These are phyloP conservation scores for Nasonia oneida DNA, from an alignment of 2,888 invertebrate genomes.

Conservation along the genomic window DNA sequence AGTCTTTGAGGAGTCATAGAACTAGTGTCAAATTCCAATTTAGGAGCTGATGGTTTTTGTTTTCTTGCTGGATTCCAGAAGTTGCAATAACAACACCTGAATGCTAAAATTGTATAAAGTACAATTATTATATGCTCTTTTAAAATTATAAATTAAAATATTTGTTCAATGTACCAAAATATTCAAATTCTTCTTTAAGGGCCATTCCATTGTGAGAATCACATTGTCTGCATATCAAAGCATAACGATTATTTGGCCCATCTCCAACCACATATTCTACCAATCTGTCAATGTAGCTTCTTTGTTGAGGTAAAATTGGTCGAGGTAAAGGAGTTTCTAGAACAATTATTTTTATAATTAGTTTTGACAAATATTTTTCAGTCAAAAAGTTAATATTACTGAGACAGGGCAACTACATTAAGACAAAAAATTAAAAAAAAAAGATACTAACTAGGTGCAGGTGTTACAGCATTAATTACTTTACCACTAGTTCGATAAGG, in stretches of 20 bases:
- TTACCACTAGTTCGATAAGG: conserved; percentile 67
- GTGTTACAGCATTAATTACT: conserved; percentile 68
- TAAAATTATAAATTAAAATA: neutral
- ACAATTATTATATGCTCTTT: conserved; percentile 19
- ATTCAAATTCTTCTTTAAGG: conserved; percentile 86
- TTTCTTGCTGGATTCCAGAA: conserved; percentile 93
- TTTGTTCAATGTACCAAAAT: conserved; percentile 79
- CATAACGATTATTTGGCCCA: conserved; percentile 96
- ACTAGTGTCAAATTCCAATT: conserved; percentile 74
- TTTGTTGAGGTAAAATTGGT: conserved; percentile 87
- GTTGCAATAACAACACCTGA: conserved; percentile 95
- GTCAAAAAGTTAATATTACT: neutral
- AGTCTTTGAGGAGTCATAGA: conserved; percentile 60
- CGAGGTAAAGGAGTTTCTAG: conserved; percentile 81
- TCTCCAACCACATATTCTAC: conserved; percentile 97
- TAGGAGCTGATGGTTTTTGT: conserved; percentile 89
- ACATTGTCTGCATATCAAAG: conserved; percentile 95
- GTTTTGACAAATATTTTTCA: neutral
- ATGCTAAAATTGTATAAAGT: conserved; percentile 81
- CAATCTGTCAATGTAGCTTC: conserved; percentile 91
- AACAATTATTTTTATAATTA: conserved; percentile 39
- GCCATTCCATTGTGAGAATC: conserved; percentile 96
- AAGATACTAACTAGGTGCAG: conserved; percentile 69
- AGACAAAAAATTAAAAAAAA: conserved; percentile 43
- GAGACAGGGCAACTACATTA: neutral